Conservation (phyloP, 2,797 vertebrate species). For the Lindbergichthys nudifrons region DNA sequence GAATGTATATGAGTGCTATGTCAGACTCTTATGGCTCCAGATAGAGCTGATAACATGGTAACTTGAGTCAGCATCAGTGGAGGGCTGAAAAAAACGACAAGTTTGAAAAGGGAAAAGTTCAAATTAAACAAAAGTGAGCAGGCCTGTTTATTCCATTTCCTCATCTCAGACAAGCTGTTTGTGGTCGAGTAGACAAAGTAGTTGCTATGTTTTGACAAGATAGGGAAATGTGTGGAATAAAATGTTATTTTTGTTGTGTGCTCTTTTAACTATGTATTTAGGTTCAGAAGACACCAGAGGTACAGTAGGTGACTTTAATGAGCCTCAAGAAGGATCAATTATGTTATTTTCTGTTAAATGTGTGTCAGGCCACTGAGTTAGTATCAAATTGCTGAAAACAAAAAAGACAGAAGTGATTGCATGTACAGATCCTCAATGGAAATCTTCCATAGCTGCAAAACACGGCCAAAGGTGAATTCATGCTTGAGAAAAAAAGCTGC, state of each 20-base stretch:
- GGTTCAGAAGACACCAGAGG: background rate
- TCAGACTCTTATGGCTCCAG: background rate
- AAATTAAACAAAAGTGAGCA: background rate
- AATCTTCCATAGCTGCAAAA: conserved; percentile 18
- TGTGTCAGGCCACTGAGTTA: background rate
- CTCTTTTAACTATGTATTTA: background rate
- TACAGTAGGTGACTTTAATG: background rate
- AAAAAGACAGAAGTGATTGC: conserved; percentile 7
- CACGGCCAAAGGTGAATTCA: conserved; percentile 45
- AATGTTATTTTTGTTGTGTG: background rate
- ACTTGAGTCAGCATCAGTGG: background rate
- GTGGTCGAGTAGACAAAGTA: background rate
- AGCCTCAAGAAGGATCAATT: background rate
- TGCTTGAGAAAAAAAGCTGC: conserved; percentile 42
- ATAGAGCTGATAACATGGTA: background rate
- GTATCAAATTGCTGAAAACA: background rate
- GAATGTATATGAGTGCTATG: background rate
- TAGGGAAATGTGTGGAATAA: background rate
- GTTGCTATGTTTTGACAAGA: background rate
- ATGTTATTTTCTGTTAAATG: background rate
- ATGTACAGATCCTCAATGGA: conserved; percentile 14
- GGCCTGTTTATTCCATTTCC: background rate
- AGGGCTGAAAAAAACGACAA: background rate
- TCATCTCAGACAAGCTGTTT: background rate
- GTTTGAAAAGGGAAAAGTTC: background rate